Percentiles rank a stretch among this genome's conserved stretches.
These are phyloP conservation scores for Azemiops feae DNA, from an alignment of 2,113 vertebrate genomes.

Conservation along the genomic window DNA sequence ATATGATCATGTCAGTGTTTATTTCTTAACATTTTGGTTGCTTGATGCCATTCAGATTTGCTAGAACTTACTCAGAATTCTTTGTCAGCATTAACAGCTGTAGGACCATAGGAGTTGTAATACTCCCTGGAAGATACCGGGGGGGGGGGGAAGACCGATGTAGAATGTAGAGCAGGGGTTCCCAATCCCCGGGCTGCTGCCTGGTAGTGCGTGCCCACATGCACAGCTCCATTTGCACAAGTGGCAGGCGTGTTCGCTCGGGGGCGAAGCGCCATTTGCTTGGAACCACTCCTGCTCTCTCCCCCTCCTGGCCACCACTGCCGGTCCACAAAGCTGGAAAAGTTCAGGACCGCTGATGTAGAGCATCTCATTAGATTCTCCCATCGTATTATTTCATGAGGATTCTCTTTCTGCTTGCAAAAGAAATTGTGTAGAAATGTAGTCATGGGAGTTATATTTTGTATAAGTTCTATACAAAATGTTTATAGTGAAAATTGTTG, in stretches of 20 bases:
- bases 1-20: slow-evolving; percentile 17
- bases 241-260: background rate
- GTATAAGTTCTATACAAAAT: background rate
- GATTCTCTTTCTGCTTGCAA: background rate
- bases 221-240: too few relatives aligned
- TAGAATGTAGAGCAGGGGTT: background rate
- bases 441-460: background rate
- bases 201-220: too few relatives aligned
- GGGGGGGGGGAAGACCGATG: background rate
- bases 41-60: background rate
- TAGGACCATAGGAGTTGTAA: background rate
- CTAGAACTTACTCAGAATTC: background rate
- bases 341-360: background rate
- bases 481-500: background rate
- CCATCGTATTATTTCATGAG: background rate
- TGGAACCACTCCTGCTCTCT: background rate
- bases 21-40: background rate
- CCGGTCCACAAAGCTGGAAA: background rate
- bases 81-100: background rate
- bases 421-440: background rate
- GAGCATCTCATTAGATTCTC: background rate
- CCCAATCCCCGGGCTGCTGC: background rate
- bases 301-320: too few relatives aligned
- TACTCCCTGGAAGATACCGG: background rate
- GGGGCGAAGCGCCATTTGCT: background rate